Base-by-base conservation (phyloP, 2,888 invertebrate species). In the Microctonus aethiopoides region DNA sequence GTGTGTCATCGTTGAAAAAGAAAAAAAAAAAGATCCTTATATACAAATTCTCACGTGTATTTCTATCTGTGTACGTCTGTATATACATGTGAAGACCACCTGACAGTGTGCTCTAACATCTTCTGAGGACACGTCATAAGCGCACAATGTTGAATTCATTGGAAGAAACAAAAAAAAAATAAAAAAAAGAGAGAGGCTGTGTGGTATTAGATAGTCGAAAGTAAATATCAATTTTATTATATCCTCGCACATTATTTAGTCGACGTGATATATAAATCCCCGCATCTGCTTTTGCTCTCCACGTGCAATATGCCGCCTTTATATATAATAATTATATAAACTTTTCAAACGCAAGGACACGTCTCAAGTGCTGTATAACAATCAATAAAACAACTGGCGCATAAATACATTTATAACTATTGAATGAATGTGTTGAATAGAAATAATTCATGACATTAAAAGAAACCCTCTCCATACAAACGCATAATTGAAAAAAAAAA, bases 241-340 rank as follows among this genome's bases (percentile, higher is more conserved):
- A 32, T 56, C 32, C 57, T 57, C 16, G 16, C 34, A 57, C 34
- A 57, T 57, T 29, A n/a, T n/a, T 29, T 57, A 16, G 46, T 16
- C 16, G 39, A 39, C n/a, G 2, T 16, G 46, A 10, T 52, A 11
- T 32, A 51, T 34, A 34, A 16, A 52, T 36, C 56, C 56, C 56
- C 41, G 39, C 56, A 62, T 63, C 52, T 52, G 52, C 62, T 63
- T 63, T 22, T 63, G 9, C 46, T 46, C 46, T 46, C n/a, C 46
- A 46, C 46, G 9, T 46, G 16, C 46, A 46, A 46, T 46, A 16
- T 7, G 16, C 20, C 3, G 20, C 16, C 46, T 56, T 29, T 29
- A 26, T 56, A 26, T n/a, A n/a, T n/a, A n/a, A n/a, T 29, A 56
- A 26, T n/a, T 56, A 57, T 29, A 13, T 54, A 36, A n/a, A 39